phyloP scores from a whole-genome alignment of 2,113 vertebrate species.

The Syngnathus floridae region DNA sequence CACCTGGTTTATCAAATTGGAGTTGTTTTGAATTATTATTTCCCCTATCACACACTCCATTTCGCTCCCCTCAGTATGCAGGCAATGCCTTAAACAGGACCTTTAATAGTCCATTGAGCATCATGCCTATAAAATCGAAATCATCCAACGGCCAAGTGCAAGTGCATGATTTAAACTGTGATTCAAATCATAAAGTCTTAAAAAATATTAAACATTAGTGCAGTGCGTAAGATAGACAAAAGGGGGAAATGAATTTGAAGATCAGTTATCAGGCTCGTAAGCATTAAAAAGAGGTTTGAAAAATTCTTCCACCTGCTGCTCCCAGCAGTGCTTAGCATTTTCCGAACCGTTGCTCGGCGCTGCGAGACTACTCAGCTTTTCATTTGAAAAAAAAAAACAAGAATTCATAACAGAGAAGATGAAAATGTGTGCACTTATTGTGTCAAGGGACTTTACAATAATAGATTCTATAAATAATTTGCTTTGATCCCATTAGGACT shows the following conservation, averaged over 20 bases:
- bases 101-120: constrained; percentile 41
- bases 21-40: not conserved
- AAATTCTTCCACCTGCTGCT: constrained; percentile 51
- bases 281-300: constrained; percentile 7
- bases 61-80: constrained; percentile 1
- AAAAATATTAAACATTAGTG: not conserved
- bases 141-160: constrained; percentile 26
- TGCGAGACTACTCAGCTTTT: constrained; percentile 48
- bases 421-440: constrained; percentile 1
- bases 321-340: constrained; percentile 47
- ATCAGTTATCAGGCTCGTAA: constrained; percentile 14
- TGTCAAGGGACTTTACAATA: constrained; percentile 31
- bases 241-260: not conserved
- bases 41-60: constrained; percentile 8
- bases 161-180: constrained; percentile 35
- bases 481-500: constrained; percentile 27
- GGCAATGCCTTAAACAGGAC: constrained; percentile 22
- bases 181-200: constrained; percentile 16
- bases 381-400: constrained; percentile 59
- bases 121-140: constrained; percentile 37
- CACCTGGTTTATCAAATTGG: not conserved
- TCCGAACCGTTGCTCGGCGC: constrained; percentile 53
- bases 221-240: constrained; percentile 17
- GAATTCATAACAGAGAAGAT: constrained; percentile 51
- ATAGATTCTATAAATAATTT: constrained; percentile 50